Evolutionary conservation across 2,888 invertebrate genomes (phyloP).

Genomic region (Eustalomyia histrio): DNA sequence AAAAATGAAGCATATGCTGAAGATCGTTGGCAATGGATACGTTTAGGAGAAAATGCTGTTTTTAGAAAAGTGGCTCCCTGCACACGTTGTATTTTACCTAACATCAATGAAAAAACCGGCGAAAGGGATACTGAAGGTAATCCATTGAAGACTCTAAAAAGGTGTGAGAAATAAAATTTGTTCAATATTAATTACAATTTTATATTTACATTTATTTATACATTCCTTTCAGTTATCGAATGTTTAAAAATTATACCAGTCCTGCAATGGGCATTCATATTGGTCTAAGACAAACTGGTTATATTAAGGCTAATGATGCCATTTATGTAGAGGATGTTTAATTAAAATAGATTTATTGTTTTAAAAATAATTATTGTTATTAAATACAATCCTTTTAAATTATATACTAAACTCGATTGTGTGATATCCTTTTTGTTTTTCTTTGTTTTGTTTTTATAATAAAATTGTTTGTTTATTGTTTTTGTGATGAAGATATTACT

Average conservation of each 20-base stretch:
- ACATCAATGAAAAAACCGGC: slow-evolving; percentile 85
- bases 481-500: slow-evolving; percentile 19
- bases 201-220: background rate
- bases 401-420: slow-evolving; percentile 1
- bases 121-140: slow-evolving; percentile 82
- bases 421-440: slow-evolving; percentile 11
- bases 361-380: background rate
- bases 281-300: slow-evolving; percentile 79
- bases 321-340: slow-evolving; percentile 79
- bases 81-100: slow-evolving; percentile 85
- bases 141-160: slow-evolving; percentile 84
- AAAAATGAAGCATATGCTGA: slow-evolving; percentile 83
- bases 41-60: slow-evolving; percentile 79
- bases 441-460: slow-evolving; percentile 19
- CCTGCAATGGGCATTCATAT: slow-evolving; percentile 82
- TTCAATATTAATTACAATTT: background rate
- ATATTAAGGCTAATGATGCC: slow-evolving; percentile 80
- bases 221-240: slow-evolving; percentile 68
- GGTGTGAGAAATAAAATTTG: slow-evolving; percentile 77
- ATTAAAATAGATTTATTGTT: background rate
- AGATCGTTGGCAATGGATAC: slow-evolving; percentile 86
- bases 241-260: slow-evolving; percentile 68
- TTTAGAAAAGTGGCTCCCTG: slow-evolving; percentile 72
- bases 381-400: slow-evolving; percentile 13
- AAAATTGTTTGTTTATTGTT: slow-evolving; percentile 4